Conservation (phyloP, 2,797 vertebrate genomes). For the Cirrhinus molitorella region DNA sequence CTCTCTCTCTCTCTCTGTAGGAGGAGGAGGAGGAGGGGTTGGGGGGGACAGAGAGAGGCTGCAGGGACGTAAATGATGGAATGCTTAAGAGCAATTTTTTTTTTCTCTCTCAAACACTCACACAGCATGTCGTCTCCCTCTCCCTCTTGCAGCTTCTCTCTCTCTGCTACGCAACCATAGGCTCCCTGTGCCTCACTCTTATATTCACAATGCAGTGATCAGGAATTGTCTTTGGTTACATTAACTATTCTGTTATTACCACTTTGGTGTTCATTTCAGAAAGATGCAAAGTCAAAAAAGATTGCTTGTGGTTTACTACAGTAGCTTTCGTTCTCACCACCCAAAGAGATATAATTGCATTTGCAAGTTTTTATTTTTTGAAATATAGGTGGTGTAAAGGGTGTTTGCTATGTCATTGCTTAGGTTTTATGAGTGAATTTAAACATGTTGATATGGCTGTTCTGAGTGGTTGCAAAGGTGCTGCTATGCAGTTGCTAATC, state of each 20-base stretch:
- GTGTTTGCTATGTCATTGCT: neutral
- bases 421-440: neutral
- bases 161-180: slow-evolving; percentile 66
- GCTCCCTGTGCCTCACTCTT: slow-evolving; percentile 81
- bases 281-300: neutral
- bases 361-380: too few species aligned
- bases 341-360: neutral
- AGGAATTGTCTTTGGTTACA: slow-evolving; percentile 75
- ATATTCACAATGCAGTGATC: slow-evolving; percentile 88
- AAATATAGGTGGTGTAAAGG: neutral
- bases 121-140: slow-evolving; percentile 27
- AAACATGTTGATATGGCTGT: neutral
- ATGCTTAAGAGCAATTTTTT: slow-evolving; percentile 71
- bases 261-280: neutral
- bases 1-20: slow-evolving; percentile 57
- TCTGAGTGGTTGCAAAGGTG: neutral
- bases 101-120: slow-evolving; percentile 31
- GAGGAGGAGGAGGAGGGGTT: slow-evolving; percentile 62
- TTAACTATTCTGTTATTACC: slow-evolving; percentile 49
- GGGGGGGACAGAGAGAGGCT: slow-evolving; percentile 44
- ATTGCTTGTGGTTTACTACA: neutral
- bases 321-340: neutral
- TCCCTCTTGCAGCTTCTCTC: slow-evolving; percentile 28
- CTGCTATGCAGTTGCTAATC: neutral
- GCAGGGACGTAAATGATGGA: slow-evolving; percentile 73